Conservation (phyloP, 2,113 vertebrate species). For the Tiliqua scincoides region DNA sequence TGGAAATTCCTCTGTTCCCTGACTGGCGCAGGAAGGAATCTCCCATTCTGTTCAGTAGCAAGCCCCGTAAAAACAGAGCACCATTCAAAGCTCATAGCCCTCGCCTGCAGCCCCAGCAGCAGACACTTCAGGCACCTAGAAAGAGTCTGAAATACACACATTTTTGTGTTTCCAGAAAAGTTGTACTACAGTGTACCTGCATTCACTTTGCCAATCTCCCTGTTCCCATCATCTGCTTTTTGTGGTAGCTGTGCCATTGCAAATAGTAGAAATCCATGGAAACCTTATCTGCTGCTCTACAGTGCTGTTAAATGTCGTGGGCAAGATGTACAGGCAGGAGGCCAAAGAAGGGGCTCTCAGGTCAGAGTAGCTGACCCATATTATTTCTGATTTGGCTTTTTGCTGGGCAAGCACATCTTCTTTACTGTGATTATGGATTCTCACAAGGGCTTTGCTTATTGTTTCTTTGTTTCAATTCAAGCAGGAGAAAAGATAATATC, state of each 20-base stretch:
- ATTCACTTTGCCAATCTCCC: background rate
- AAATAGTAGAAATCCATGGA: background rate
- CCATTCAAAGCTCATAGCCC: background rate
- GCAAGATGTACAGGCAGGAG: background rate
- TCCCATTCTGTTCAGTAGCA: background rate
- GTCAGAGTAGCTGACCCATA: background rate
- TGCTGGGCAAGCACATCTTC: background rate
- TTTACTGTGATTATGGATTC: background rate
- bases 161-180: background rate
- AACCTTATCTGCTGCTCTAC: too few relatives aligned
- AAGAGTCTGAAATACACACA: background rate
- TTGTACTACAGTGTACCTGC: background rate
- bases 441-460: background rate
- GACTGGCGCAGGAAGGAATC: background rate
- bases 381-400: background rate
- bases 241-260: background rate
- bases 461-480: conserved; percentile 12
- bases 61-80: background rate
- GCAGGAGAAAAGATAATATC: background rate
- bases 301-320: background rate
- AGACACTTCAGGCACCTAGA: background rate
- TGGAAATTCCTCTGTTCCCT: background rate
- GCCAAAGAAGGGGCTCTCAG: too few relatives aligned
- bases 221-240: background rate
- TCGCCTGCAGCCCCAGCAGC: background rate